Percentiles rank a stretch among this genome's conserved stretches.
Conservation (phyloP, 2,797 vertebrate genomes). For the Denticeps clupeoides region DNA sequence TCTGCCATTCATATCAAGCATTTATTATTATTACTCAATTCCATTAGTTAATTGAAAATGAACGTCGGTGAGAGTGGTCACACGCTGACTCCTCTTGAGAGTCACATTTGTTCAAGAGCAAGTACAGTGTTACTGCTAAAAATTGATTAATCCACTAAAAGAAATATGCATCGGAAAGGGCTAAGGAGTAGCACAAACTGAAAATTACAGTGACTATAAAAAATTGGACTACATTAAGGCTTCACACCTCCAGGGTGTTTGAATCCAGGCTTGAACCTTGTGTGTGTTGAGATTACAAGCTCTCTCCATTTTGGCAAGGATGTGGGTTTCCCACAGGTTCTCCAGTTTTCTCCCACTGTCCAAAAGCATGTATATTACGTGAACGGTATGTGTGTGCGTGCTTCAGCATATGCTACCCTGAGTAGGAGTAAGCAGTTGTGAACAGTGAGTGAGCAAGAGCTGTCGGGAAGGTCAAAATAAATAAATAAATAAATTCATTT, state of each 20-base stretch:
- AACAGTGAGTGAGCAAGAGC: too few relatives aligned
- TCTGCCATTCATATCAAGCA: not conserved
- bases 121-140: conserved; percentile 25
- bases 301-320: too few relatives aligned
- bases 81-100: conserved; percentile 2
- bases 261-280: too few relatives aligned
- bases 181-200: too few relatives aligned
- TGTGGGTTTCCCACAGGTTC: too few relatives aligned
- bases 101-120: conserved; percentile 28
- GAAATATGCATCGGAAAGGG: conserved; percentile 14
- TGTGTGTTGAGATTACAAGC: too few relatives aligned
- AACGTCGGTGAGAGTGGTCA: not conserved
- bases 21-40: conserved; percentile 7
- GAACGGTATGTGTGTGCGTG: too few relatives aligned
- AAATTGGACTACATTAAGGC: conserved; percentile 32
- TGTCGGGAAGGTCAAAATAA: conserved; percentile 31
- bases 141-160: conserved; percentile 37
- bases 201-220: too few relatives aligned
- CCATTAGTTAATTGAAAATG: conserved; percentile 13
- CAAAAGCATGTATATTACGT: too few relatives aligned
- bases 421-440: too few relatives aligned
- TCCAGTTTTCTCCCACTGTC: too few relatives aligned
- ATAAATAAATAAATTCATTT: not conserved
- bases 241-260: conserved; percentile 24
- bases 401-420: too few relatives aligned